Evolutionary conservation across 2,113 vertebrate species (phyloP).

Genomic region (Polypterus senegalus): DNA sequence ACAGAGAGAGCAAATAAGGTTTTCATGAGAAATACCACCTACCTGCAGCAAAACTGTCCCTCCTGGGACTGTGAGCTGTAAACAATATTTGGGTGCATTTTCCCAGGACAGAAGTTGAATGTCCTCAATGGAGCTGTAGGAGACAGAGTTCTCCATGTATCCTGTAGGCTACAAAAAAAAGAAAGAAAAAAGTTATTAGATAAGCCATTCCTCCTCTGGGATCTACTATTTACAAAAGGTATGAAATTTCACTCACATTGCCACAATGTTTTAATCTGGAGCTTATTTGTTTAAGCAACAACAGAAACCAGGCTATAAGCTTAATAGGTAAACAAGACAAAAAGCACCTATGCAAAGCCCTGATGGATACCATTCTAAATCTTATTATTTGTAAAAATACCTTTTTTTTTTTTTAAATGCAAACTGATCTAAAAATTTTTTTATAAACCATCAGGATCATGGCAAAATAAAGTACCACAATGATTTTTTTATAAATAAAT

Average conservation of each 20-base stretch:
- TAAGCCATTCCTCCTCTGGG: too few species aligned
- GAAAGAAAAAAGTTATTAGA: constrained; percentile 16
- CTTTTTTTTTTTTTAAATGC: neutral
- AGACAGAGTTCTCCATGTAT: constrained; percentile 93
- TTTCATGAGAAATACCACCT: constrained; percentile 26
- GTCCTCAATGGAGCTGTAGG: constrained; percentile 95
- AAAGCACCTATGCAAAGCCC: neutral
- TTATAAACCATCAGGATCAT: too few species aligned
- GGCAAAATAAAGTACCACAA: too few species aligned
- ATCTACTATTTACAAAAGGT: too few species aligned
- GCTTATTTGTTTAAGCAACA: neutral
- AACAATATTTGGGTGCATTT: constrained; percentile 96
- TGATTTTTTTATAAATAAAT: too few species aligned
- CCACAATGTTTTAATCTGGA: neutral
- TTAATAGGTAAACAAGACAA: neutral
- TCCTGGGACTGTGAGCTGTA: constrained; percentile 92
- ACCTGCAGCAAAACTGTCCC: constrained; percentile 94
- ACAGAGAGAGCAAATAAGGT: constrained; percentile 7
- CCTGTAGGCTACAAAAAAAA: constrained; percentile 73
- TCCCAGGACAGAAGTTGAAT: constrained; percentile 97
- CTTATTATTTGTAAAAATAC: too few species aligned
- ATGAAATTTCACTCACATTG: neutral
- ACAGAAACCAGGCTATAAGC: neutral
- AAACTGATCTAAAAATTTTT: too few species aligned
- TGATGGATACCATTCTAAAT: too few species aligned